These are phyloP conservation scores for Leptatherina wallacei DNA, from an alignment of 2,797 vertebrate genomes.

Conservation along the genomic window DNA sequence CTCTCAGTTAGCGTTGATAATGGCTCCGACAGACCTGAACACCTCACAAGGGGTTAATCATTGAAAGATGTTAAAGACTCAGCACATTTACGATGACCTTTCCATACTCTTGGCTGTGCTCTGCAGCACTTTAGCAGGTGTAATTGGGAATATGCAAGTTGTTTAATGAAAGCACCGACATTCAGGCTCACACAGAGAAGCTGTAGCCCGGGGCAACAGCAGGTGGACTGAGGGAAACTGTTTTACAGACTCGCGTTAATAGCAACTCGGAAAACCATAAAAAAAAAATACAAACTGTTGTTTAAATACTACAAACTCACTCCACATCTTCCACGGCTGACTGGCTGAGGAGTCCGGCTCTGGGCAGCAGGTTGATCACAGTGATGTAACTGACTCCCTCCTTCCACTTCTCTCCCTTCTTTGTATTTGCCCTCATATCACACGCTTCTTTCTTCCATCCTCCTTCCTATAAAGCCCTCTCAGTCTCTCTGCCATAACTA, in stretches of 20 bases:
- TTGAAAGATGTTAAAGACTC: slow-evolving; percentile 32
- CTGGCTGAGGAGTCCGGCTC: slow-evolving; percentile 47
- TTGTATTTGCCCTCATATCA: slow-evolving; percentile 22
- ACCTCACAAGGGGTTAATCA: slow-evolving; percentile 12
- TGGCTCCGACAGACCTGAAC: background rate
- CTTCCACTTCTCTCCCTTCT: slow-evolving; percentile 32
- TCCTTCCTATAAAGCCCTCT: slow-evolving; percentile 32
- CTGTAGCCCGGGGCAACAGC: slow-evolving; percentile 20
- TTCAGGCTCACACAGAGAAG: slow-evolving; percentile 33
- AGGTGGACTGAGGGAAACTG: slow-evolving; percentile 6
- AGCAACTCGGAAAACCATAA: background rate
- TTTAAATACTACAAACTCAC: background rate
- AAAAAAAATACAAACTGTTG: background rate
- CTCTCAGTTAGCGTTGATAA: background rate
- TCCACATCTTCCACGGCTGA: no score
- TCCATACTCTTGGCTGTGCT: slow-evolving; percentile 24
- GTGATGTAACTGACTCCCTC: slow-evolving; percentile 65
- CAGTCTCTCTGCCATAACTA: slow-evolving; percentile 23
- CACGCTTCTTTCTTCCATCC: slow-evolving; percentile 12
- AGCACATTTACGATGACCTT: slow-evolving; percentile 43
- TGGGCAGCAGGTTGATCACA: slow-evolving; percentile 57
- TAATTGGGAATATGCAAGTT: slow-evolving; percentile 34
- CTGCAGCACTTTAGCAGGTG: slow-evolving; percentile 29
- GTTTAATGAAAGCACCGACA: slow-evolving; percentile 42
- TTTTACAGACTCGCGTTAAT: background rate